Evolutionary conservation across 2,888 invertebrate genomes (phyloP), one percentile per base, ranked within the genome.

Genomic region (Gastrophysa polygoni): DNA sequence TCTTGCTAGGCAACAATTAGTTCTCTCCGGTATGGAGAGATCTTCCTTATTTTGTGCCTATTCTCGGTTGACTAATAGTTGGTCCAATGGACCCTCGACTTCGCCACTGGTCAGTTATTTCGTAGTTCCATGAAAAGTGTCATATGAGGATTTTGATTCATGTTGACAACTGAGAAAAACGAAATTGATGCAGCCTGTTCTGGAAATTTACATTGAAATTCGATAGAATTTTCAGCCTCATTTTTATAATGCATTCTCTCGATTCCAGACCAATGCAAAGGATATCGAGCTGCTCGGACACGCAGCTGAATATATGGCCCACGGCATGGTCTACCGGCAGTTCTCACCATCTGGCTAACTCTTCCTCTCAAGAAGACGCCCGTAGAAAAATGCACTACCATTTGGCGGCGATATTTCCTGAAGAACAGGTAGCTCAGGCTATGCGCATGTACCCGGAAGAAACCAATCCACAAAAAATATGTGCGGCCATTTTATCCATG

Each of bases 401-500:
- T 80, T 83, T 98, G 67, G 89, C 93, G n/a, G 91, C 91, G 57
- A 89, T 97, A 61, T 98, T 98, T 82, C 95, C 95, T 0, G 92
- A 93, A 75, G 90, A 91, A 68, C 92, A 94, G 76, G 96, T 97
- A n/a, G 87, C 88, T 55, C 88, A 90, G 55, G 96, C 92, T 0
- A 93, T 98, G 92, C 88, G 90, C 66, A 83, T 91, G 68, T 90
- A 93, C 82, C 96, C 96, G 0, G 91, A 93, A 51, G 95, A 95
- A 80, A 93, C 90, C 20, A 92, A 95, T 81, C 91, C 96, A 8
- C 92, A 95, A 80, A 90, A 89, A 72, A 93, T 96, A 79, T 96
- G 96, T 82, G 92, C 92, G 34, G 89, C 92, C 66, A 93, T 95
- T 70, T 82, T 95, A 72, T 87, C 89, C 63, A 89, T 93, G 85